A percentile compares a stretch with the other conserved stretches of the same genome.
Conservation (phyloP, 2,888 invertebrate genomes). For the Hanleya hanleyi region DNA sequence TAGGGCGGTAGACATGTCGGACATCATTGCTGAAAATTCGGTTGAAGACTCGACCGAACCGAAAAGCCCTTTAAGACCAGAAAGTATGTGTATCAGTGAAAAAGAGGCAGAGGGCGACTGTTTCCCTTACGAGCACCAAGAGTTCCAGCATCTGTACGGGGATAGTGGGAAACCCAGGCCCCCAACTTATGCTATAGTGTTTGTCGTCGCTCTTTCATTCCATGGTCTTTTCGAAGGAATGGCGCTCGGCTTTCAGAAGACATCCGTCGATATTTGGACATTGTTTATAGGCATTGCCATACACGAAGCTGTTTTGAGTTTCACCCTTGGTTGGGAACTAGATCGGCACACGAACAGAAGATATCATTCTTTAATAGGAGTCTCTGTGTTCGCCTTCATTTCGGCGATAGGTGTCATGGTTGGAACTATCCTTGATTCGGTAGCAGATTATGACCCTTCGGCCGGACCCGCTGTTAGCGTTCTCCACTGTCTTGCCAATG, state of each 20-base stretch:
- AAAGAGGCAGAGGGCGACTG: too few species aligned
- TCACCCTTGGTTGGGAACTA: not conserved
- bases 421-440: not conserved
- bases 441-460: not conserved
- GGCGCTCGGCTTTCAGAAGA: not conserved
- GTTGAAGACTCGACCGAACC: not conserved
- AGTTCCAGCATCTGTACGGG: not conserved
- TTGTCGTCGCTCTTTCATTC: not conserved
- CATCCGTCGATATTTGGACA: not conserved
- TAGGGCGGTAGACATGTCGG: not conserved
- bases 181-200: not conserved
- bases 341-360: not conserved
- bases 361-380: not conserved
- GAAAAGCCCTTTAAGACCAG: not conserved
- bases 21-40: slow-evolving; percentile 2
- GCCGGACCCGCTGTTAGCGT: slow-evolving; percentile 32
- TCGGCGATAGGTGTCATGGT: not conserved
- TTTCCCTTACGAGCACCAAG: not conserved
- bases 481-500: slow-evolving; percentile 62
- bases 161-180: not conserved
- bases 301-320: not conserved
- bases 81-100: too few species aligned
- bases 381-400: not conserved
- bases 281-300: not conserved
- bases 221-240: not conserved